phyloP scores from a whole-genome alignment of 2,888 invertebrate genomes.

The Nomada flava region DNA sequence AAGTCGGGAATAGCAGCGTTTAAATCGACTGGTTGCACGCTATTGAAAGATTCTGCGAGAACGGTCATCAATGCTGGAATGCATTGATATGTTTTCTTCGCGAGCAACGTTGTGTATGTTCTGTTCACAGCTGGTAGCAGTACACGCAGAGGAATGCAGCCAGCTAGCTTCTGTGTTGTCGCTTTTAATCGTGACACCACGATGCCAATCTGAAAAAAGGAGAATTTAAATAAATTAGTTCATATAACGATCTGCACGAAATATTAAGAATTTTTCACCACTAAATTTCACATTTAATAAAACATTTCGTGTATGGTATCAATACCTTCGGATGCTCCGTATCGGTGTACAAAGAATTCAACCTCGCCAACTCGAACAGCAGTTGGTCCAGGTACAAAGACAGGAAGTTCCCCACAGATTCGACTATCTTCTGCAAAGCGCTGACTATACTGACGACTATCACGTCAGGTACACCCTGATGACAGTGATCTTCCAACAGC shows the following conservation, averaged over 20 bases:
- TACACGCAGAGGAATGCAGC: constrained; percentile 89
- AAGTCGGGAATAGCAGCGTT: constrained; percentile 88
- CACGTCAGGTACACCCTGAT: constrained; percentile 87
- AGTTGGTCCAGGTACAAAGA: constrained; percentile 93
- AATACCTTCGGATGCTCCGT: constrained; percentile 79
- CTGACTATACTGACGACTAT: constrained; percentile 91
- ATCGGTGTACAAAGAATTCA: constrained; percentile 82
- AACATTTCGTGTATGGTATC: too few species aligned
- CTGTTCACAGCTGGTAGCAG: constrained; percentile 90
- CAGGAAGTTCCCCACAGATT: constrained; percentile 92
- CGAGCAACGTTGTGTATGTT: constrained; percentile 87
- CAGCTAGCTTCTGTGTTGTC: constrained; percentile 89
- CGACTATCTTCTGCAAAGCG: constrained; percentile 92
- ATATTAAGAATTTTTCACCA: too few species aligned
- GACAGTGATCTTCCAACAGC: constrained; percentile 87
- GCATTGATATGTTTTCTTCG: constrained; percentile 87
- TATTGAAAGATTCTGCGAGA: constrained; percentile 89
- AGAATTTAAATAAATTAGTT: too few species aligned
- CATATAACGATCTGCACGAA: too few species aligned
- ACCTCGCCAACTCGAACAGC: constrained; percentile 87
- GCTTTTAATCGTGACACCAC: constrained; percentile 86
- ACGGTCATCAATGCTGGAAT: constrained; percentile 91
- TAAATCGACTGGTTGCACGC: constrained; percentile 88
- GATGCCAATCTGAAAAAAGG: constrained; percentile 77
- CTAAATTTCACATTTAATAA: too few species aligned